Conservation (phyloP, 2,797 vertebrate genomes). For the Lacerta bilineata region DNA sequence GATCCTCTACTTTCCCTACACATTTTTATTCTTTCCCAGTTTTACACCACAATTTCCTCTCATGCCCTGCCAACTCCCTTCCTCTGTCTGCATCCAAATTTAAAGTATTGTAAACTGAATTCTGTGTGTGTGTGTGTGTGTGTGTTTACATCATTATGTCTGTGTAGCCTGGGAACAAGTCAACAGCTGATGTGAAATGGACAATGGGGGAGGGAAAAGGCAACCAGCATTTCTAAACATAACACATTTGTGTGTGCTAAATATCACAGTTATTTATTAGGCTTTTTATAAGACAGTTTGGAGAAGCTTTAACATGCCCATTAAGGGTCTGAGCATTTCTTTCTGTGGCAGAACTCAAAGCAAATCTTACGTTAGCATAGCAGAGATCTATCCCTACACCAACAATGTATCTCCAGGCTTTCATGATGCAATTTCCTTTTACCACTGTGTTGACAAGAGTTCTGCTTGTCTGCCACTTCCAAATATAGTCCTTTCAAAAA, state of each 20-base stretch:
- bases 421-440: background rate
- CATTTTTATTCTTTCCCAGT: slow-evolving; percentile 25
- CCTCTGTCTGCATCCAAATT: slow-evolving; percentile 18
- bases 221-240: background rate
- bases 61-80: slow-evolving; percentile 36
- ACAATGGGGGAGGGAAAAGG: background rate
- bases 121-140: background rate
- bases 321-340: background rate
- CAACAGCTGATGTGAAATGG: slow-evolving; percentile 5
- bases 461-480: slow-evolving; percentile 11
- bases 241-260: background rate
- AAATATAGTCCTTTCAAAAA: slow-evolving; percentile 6
- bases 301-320: background rate
- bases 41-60: slow-evolving; percentile 28
- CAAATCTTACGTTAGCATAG: background rate
- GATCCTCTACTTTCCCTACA: slow-evolving; percentile 9
- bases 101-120: slow-evolving; percentile 20
- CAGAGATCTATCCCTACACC: background rate
- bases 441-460: background rate
- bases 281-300: background rate
- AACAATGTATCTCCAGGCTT: background rate
- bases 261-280: background rate
- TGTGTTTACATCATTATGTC: slow-evolving; percentile 3
- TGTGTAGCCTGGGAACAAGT: background rate
- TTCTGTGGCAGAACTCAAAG: background rate